Conservation (phyloP, 1,140 invertebrate species). For the Asobara japonica region DNA sequence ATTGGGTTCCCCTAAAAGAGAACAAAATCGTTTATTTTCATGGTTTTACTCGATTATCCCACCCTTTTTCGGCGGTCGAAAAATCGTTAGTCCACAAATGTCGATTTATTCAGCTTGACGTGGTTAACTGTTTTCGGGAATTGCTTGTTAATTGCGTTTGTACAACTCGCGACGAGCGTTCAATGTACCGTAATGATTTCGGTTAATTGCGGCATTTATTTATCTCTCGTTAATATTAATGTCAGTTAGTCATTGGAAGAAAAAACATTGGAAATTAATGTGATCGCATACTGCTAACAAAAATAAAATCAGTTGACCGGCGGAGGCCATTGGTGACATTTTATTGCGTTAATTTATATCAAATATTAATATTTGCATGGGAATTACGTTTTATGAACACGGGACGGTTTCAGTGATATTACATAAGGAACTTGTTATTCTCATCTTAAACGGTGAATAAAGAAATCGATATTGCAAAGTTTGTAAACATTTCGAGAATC, state of each 20-base stretch:
- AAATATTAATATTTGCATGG: too few species aligned
- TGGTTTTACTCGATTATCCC: conserved; percentile 1
- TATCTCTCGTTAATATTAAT: not conserved
- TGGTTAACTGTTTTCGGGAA: not conserved
- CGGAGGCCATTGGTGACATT: not conserved
- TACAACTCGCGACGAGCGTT: not conserved
- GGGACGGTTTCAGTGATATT: too few species aligned
- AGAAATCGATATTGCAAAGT: too few species aligned
- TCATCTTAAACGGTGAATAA: too few species aligned
- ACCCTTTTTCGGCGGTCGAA: not conserved
- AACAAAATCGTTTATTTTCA: not conserved
- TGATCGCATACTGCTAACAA: not conserved
- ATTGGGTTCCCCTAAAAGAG: not conserved
- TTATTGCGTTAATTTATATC: not conserved
- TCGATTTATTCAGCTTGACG: not conserved
- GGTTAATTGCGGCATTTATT: not conserved
- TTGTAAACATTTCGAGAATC: too few species aligned
- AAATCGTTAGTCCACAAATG: not conserved
- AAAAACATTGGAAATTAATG: not conserved
- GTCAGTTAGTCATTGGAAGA: not conserved
- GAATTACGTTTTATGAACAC: not conserved
- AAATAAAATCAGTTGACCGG: not conserved
- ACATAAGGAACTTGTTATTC: too few species aligned
- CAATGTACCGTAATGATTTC: not conserved
- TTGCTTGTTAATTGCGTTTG: not conserved